These are phyloP conservation scores for Cephus sareptanus DNA, from an alignment of 2,888 invertebrate genomes.

Conservation along the genomic window DNA sequence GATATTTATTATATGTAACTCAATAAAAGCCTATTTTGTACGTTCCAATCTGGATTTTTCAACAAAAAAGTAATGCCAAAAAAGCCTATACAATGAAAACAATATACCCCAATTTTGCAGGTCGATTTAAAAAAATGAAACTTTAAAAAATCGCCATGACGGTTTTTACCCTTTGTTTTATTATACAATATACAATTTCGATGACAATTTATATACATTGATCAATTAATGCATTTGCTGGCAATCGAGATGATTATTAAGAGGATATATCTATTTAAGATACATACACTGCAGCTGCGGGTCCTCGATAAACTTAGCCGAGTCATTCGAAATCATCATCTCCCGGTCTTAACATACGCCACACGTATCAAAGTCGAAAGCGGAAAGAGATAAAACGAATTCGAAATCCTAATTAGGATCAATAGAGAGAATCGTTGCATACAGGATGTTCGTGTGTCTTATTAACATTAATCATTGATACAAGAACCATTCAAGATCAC, in stretches of 20 bases:
- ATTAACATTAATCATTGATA: neutral
- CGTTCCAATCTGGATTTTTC: neutral
- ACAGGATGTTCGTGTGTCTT: neutral
- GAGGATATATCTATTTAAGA: neutral
- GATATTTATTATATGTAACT: slow-evolving; percentile 17
- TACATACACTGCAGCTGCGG: neutral
- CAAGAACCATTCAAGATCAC: neutral
- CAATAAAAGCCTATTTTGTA: slow-evolving; percentile 17
- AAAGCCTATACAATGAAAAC: neutral
- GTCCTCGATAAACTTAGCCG: neutral
- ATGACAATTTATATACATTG: neutral
- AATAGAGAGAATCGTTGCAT: neutral
- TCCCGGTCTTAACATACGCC: neutral
- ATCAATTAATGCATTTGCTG: neutral
- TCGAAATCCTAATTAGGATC: neutral
- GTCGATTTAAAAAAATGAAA: neutral
- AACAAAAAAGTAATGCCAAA: neutral
- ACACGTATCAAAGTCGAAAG: neutral
- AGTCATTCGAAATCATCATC: neutral
- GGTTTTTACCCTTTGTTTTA: slow-evolving; percentile 6
- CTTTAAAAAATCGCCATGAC: neutral
- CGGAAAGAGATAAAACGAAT: neutral
- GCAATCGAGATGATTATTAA: neutral
- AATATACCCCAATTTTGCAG: neutral
- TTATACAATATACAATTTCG: slow-evolving; percentile 16